Base-by-base conservation (phyloP, 2,797 vertebrate species). In the Hemibagrus guttatus region DNA sequence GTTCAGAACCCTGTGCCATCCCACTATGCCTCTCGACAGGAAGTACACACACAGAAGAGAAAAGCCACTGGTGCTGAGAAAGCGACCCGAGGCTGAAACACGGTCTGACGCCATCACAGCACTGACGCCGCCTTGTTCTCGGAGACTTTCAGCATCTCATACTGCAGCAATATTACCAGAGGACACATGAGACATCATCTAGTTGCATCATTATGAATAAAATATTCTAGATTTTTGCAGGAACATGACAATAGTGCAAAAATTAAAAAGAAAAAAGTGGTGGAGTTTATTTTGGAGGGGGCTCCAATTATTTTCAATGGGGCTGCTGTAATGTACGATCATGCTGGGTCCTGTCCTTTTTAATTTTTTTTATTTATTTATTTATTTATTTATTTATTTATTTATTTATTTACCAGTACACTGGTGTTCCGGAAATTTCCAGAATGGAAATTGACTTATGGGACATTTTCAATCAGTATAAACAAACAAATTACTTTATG, bases 1-100 rank as follows among this genome's bases (percentile, higher is more conserved):
- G 81, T 83, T 90, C 85, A 85, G 85, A 87, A 88, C 84, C 84
- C 84, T 68, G 35, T 31, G 46, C 80, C 81, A 61, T 85, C 83
- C 88, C 26, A 49, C 87, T 75, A 85, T 82, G 87, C 58, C 49
- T 81, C 85, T 85, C 61, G 42, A 86, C 84, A 84, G 79, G 69
- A 87, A 87, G 80, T 35, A 58, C 85, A 83, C 85, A 85, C 83
- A 56, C 86, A 72, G 83, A 69, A 76, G 85, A 85, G 75, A 79
- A 88, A 88, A 72, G 84, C 80, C 28, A 80, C 81, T 21, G 63
- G 83, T 49, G 39, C 64, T 26, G 39, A 42, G 74, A 87, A 79
- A 84, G 39, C 63, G 86, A 75, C 72, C 61, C 12, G 83, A 85
- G 85, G 87, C 88, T 85, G 78, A 86, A 69, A 35, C 42, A 14